Base-by-base conservation (phyloP, 2,888 invertebrate species). In the Trichacis sp. region DNA sequence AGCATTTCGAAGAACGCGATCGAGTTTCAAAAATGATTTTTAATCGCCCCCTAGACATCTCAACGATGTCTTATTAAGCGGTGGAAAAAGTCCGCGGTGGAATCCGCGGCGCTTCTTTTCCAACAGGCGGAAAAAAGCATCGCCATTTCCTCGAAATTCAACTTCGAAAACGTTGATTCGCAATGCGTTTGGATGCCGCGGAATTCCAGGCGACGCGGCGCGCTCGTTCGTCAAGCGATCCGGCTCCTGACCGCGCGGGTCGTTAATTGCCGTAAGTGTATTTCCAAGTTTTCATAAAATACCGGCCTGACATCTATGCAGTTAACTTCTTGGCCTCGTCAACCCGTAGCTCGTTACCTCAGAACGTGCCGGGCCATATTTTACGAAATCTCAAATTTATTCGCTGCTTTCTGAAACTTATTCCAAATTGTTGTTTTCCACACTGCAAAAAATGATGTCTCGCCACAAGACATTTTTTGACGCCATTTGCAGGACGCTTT, bases 211-310 rank as follows among this genome's bases (percentile, higher is more conserved):
- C 52, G 52, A 47, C 36, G 18, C 56, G n/a, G n/a, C n/a, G n/a
- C 19, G 56, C 47, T 49, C 62, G 55, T 66, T 62, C 62, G 59
- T 62, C 62, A 62, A 55, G 42, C 62, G 29, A 38, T 30, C 62
- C 57, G 45, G 55, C 58, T 53, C 59, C 56, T 66, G 52, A 51
- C 58, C 56, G 53, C 51, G 48, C 33, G 50, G 56, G 59, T 55
- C 50, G 58, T 62, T 66, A 61, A 62, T 66, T 66, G 54, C 47
- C 17, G 45, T 48, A 47, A 51, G 57, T 47, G 55, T 61, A 58
- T 47, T 66, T 66, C 58, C 65, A 55, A 62, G 48, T 66, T 66
- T 66, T 61, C 58, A 62, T 62, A 61, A 62, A 66, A 58, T 54
- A 65, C 46, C 52, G 47, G 47, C 47, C 46, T 55, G 57, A 54